A percentile compares a stretch with the other conserved stretches of the same genome.
Conservation (phyloP, 2,888 invertebrate genomes). For the Phyto melanocephala region DNA sequence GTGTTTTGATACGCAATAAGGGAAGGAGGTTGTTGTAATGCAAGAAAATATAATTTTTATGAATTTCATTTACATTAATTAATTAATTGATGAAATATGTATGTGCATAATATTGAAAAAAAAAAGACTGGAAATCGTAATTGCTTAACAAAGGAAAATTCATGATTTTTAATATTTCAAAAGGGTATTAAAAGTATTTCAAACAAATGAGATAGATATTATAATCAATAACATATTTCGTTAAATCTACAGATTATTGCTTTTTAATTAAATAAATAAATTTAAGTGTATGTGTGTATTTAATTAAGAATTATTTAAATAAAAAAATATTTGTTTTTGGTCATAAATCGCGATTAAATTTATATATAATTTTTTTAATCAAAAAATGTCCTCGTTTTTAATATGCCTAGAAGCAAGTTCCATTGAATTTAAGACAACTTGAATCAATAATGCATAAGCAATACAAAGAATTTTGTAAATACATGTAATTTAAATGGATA, state of each 20-base stretch:
- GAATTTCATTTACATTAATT: constrained; percentile 23
- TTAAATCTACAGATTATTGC: background rate
- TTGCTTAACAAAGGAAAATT: background rate
- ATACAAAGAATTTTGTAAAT: background rate
- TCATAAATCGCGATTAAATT: too few species aligned
- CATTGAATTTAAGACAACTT: background rate
- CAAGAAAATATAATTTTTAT: background rate
- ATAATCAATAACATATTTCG: too few species aligned
- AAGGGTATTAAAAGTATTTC: background rate
- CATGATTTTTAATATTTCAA: background rate
- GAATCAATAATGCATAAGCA: background rate
- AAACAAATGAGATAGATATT: background rate
- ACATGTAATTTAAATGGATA: background rate
- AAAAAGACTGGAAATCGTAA: background rate
- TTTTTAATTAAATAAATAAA: constrained; percentile 7
- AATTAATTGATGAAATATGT: background rate
- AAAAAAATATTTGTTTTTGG: too few species aligned
- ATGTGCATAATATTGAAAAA: background rate
- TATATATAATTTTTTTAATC: too few species aligned
- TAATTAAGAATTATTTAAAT: background rate
- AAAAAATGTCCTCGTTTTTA: constrained; percentile 17
- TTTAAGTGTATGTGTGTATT: too few species aligned
- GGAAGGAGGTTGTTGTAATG: constrained; percentile 4
- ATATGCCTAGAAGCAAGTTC: constrained; percentile 19
- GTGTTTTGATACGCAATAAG: background rate